phyloP scores from a whole-genome alignment of 2,888 invertebrate species.

The Psylliodes chrysocephalus region DNA sequence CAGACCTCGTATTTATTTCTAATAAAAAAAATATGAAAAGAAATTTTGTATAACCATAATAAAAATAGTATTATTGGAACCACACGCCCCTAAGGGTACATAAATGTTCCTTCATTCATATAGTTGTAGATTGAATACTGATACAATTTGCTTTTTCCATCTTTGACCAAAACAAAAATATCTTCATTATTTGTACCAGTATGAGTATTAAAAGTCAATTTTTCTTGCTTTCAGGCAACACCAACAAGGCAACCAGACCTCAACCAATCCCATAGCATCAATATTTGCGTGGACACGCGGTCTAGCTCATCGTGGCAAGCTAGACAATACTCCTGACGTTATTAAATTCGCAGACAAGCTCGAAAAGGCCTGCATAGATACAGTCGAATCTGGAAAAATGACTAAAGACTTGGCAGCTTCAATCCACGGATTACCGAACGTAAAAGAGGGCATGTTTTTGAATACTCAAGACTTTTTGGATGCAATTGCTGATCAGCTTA shows the following conservation, averaged over 20 bases:
- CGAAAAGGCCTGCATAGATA: slow-evolving; percentile 86
- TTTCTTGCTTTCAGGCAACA: slow-evolving; percentile 74
- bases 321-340: slow-evolving; percentile 81
- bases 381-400: slow-evolving; percentile 84
- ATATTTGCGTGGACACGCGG: slow-evolving; percentile 94
- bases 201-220: too few species aligned
- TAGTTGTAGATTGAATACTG: too few species aligned
- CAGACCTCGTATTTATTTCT: too few species aligned
- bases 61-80: too few species aligned
- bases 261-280: slow-evolving; percentile 91
- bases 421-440: slow-evolving; percentile 84
- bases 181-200: too few species aligned
- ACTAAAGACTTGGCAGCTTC: slow-evolving; percentile 87
- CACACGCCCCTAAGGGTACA: too few species aligned
- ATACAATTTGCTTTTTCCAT: too few species aligned
- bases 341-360: slow-evolving; percentile 76
- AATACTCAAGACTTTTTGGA: slow-evolving; percentile 88
- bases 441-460: slow-evolving; percentile 84
- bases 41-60: too few species aligned
- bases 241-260: slow-evolving; percentile 86
- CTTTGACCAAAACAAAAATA: too few species aligned
- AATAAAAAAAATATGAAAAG: too few species aligned
- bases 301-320: slow-evolving; percentile 82
- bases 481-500: slow-evolving; percentile 80
- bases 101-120: too few species aligned